Percentiles rank a stretch among this genome's conserved stretches.
Evolutionary conservation across 2,888 invertebrate genomes (phyloP).

Genomic region (Tetramorium bicarinatum): DNA sequence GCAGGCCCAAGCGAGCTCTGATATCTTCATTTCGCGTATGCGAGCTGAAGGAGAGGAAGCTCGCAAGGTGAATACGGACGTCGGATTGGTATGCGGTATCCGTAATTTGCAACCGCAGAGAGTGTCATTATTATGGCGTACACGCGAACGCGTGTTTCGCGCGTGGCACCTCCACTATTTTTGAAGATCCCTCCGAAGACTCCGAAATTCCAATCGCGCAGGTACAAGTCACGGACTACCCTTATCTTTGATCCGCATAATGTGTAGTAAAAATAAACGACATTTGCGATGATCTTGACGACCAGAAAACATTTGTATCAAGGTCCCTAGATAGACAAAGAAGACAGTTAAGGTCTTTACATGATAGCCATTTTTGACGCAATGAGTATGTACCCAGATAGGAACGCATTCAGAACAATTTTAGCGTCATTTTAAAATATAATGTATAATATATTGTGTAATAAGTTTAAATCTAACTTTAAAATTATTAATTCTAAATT

Average conservation of each 20-base stretch:
- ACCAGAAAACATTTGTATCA: slow-evolving; percentile 26
- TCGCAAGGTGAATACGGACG: slow-evolving; percentile 29
- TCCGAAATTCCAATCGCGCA: background rate
- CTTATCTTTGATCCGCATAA: background rate
- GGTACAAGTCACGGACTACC: background rate
- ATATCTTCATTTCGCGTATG: slow-evolving; percentile 49
- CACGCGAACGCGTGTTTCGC: slow-evolving; percentile 36
- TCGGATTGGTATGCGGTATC: slow-evolving; percentile 41
- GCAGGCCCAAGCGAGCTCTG: slow-evolving; percentile 11
- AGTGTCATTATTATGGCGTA: slow-evolving; percentile 43
- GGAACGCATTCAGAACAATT: no score
- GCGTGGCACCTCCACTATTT: slow-evolving; percentile 32
- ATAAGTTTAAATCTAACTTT: no score
- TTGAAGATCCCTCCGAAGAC: background rate
- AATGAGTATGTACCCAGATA: no score
- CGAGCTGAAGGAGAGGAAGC: slow-evolving; percentile 11
- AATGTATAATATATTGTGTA: no score
- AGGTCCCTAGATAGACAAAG: no score
- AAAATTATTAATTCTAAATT: no score
- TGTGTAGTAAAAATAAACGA: background rate
- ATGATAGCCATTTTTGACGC: no score
- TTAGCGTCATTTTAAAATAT: no score
- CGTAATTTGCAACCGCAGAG: slow-evolving; percentile 29
- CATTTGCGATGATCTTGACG: background rate
- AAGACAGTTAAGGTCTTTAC: no score